Conservation (phyloP, 1,140 invertebrate genomes). For the Leptopilina clavipes region DNA sequence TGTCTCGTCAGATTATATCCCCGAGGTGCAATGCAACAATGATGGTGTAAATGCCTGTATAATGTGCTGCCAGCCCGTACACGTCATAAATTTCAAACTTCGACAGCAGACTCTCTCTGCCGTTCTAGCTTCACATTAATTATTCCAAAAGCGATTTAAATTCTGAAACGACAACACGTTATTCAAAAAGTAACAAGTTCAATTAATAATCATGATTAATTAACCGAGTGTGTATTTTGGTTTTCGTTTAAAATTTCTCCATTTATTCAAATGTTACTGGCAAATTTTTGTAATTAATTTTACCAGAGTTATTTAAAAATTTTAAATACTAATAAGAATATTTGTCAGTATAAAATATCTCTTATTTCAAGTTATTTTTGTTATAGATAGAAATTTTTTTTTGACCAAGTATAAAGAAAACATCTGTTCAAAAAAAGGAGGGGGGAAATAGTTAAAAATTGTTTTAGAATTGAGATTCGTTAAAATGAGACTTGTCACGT, state of each 20-base stretch:
- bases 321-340: too few relatives aligned
- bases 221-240: not conserved
- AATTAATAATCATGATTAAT: conserved; percentile 12
- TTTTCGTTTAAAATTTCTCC: not conserved
- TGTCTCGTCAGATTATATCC: conserved; percentile 60
- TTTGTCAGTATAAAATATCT: too few relatives aligned
- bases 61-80: conserved; percentile 53
- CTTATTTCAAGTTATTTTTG: not conserved
- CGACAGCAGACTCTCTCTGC: conserved; percentile 35
- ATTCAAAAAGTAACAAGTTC: conserved; percentile 16
- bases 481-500: conserved; percentile 6
- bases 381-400: too few relatives aligned
- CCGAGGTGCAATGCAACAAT: conserved; percentile 49
- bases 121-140: conserved; percentile 8
- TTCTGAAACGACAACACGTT: conserved; percentile 15
- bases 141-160: conserved; percentile 4
- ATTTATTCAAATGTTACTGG: not conserved
- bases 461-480: conserved; percentile 13
- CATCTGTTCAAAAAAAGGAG: not conserved
- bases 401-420: not conserved
- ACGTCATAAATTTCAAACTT: conserved; percentile 50
- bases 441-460: not conserved
- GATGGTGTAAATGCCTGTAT: conserved; percentile 53
- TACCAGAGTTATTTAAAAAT: too few relatives aligned
- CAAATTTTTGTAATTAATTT: too few relatives aligned